Evolutionary conservation across 2,797 vertebrate species (phyloP).

Genomic region (Denticeps clupeoides): DNA sequence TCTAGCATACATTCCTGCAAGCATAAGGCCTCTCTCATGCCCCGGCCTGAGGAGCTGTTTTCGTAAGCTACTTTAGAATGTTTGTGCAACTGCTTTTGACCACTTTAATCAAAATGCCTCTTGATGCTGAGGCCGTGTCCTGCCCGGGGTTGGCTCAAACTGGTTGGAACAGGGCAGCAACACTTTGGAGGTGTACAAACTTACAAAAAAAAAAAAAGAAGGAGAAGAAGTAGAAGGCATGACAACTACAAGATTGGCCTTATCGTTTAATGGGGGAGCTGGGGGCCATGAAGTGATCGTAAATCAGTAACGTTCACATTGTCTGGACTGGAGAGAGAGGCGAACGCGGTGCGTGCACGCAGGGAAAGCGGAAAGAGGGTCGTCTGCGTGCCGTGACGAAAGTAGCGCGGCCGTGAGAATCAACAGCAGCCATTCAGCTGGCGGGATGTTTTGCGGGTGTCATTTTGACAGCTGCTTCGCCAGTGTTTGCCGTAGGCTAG

Average conservation of each 20-base stretch:
- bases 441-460: conserved; percentile 14
- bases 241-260: no score
- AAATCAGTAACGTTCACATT: no score
- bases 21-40: conserved; percentile 35
- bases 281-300: no score
- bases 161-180: conserved; percentile 38
- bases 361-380: conserved; percentile 23
- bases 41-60: conserved; percentile 37
- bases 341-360: no score
- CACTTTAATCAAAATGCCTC: conserved; percentile 41
- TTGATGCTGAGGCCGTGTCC: conserved; percentile 34
- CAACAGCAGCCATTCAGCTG: conserved; percentile 18
- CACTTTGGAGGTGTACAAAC: conserved; percentile 28
- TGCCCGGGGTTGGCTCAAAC: conserved; percentile 27
- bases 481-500: conserved; percentile 8
- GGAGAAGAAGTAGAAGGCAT: no score
- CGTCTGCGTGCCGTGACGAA: conserved; percentile 31
- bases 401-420: conserved; percentile 31
- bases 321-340: no score
- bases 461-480: conserved; percentile 12
- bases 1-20: conserved; percentile 35
- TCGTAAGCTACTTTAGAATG: conserved; percentile 45
- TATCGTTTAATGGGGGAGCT: neutral
- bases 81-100: conserved; percentile 45
- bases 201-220: no score